Evolutionary conservation across 2,888 invertebrate species (phyloP).

Genomic region (Pandemis corylana): DNA sequence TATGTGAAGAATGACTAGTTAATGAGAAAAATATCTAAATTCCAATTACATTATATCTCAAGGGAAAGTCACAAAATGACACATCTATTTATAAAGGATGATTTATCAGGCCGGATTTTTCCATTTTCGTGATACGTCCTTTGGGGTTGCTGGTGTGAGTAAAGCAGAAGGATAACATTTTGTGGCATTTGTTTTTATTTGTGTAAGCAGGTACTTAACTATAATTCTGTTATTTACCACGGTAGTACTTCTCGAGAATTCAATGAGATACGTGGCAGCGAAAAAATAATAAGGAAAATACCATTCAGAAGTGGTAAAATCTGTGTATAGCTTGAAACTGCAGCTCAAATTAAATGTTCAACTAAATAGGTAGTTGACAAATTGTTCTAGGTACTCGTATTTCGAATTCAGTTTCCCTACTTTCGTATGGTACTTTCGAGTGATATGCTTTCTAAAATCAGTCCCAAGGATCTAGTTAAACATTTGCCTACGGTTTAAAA

Average conservation of each 20-base stretch:
- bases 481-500: neutral
- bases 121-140: neutral
- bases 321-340: no score
- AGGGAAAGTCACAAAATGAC: neutral
- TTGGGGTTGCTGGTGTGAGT: neutral
- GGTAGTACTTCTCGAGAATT: neutral
- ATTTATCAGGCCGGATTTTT: neutral
- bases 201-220: neutral
- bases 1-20: no score
- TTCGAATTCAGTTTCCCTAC: no score
- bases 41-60: neutral
- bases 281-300: no score
- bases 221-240: neutral
- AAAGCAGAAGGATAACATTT: neutral
- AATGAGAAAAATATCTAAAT: neutral
- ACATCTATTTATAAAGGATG: neutral
- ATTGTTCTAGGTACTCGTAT: no score
- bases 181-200: neutral
- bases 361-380: no score
- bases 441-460: no score
- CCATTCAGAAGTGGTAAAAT: no score
- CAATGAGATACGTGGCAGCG: no score
- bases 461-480: neutral
- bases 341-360: no score
- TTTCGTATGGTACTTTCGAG: no score